Base-by-base conservation (phyloP, 2,888 invertebrate genomes). In the Tachina lurida region DNA sequence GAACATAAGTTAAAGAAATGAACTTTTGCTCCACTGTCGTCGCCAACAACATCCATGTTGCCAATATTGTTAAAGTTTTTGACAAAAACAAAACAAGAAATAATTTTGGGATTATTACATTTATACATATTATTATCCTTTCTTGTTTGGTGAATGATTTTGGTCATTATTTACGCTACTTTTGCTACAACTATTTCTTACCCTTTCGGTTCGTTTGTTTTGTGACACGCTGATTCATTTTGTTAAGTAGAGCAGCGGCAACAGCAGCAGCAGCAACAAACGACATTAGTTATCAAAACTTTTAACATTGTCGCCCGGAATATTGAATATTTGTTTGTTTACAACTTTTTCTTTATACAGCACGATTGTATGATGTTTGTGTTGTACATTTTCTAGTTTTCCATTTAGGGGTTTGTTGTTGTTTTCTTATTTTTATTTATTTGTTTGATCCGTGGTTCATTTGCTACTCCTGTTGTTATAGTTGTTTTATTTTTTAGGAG, bases 281-380 rank as follows among this genome's bases (percentile, higher is more conserved):
- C 39, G 45, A 47, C 74, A 75, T 70, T 79, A 79, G 84, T 84
- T 84, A 71, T 58, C 58, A 75, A 75, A 80, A 79, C 70, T 75
- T 49, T 70, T 84, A 74, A 79, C 58, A 70, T 63, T 84, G 79
- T 75, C 63, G 84, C 74, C 74, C 74, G 63, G 63, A 76, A 77
- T 78, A 74, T 78, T 83, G 56, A 63, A 82, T 76, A 62, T 62
- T 41, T 49, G 13, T 63, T 52, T 68, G 43, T 60, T 17, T 17
- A 31, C 31, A 31, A 31, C 17, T 52, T 13, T 31, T 3, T 52
- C 54, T 71, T 31, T 31, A 31, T 31, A 31, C 31, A 31, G 45
- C 47, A 17, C 45, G n/a, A 41, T 39, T 19, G 12, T 82, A 47
- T 31, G 56, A n/a, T 13, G 19, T 63, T 56, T 63, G 19, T 43